Percentiles rank a stretch among this genome's conserved stretches.
phyloP scores from a whole-genome alignment of 2,113 vertebrate genomes.

The Tragelaphus strepsiceros region DNA sequence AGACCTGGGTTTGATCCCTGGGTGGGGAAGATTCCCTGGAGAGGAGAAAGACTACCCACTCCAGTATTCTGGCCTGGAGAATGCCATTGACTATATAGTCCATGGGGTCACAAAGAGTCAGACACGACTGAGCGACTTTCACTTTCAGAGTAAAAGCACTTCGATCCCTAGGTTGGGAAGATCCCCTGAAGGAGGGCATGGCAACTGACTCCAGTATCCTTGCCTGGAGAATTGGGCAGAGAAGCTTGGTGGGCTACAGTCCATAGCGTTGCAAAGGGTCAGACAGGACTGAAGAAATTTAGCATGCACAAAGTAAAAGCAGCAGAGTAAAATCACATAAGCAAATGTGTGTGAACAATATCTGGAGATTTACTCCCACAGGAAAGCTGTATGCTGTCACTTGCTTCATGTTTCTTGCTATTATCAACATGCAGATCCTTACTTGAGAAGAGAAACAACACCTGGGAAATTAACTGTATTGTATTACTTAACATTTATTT shows the following conservation, averaged over 20 bases:
- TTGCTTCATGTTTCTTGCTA: background rate
- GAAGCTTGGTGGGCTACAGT: background rate
- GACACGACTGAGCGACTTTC: background rate
- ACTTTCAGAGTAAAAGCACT: background rate
- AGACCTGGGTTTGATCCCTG: background rate
- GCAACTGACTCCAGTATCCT: background rate
- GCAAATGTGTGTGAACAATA: constrained; percentile 36
- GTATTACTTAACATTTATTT: constrained; percentile 47
- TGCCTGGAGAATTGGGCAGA: background rate
- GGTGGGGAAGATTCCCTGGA: background rate
- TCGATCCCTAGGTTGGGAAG: background rate
- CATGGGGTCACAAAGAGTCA: background rate
- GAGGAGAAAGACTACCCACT: background rate
- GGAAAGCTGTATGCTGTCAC: background rate
- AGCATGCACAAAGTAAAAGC: background rate
- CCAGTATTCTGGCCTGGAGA: background rate
- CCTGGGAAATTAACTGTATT: constrained; percentile 19
- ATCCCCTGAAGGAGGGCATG: background rate
- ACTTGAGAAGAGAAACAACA: constrained; percentile 10
- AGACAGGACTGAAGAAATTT: background rate
- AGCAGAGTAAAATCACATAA: background rate
- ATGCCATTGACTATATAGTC: background rate
- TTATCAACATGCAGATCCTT: background rate
- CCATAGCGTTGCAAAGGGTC: background rate
- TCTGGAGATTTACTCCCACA: constrained; percentile 20